phyloP scores from a whole-genome alignment of 2,888 invertebrate species.

The Mesorhabditis spiculigera region DNA sequence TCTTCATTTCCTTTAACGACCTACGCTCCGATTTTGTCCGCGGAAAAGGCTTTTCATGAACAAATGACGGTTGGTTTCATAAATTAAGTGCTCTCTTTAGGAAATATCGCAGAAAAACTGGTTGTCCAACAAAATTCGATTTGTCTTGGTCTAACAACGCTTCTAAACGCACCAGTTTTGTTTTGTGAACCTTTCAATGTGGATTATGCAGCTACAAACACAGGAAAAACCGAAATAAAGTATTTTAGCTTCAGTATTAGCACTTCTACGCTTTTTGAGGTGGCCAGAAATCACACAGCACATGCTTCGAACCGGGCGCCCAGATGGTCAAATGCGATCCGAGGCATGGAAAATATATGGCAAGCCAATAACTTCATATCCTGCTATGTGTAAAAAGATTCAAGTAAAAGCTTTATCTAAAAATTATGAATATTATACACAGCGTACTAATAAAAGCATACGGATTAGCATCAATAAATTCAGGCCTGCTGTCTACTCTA shows the following conservation, averaged over 20 bases:
- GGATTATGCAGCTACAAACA: no score
- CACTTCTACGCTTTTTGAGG: slow-evolving; percentile 11
- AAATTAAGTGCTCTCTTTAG: background rate
- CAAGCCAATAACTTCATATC: background rate
- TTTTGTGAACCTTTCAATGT: no score
- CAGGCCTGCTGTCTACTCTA: slow-evolving; percentile 61
- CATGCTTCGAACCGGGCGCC: slow-evolving; percentile 77
- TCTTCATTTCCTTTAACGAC: slow-evolving; percentile 82
- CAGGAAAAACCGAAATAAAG: no score
- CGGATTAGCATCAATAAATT: slow-evolving; percentile 27
- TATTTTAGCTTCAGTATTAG: no score
- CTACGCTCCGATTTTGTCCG: slow-evolving; percentile 54
- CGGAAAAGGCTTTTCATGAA: slow-evolving; percentile 53
- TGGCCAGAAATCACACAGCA: slow-evolving; percentile 83
- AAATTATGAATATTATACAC: no score
- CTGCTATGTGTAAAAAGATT: background rate
- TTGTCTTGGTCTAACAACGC: no score
- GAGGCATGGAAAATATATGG: slow-evolving; percentile 66
- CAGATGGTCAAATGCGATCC: slow-evolving; percentile 85
- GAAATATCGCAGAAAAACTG: background rate
- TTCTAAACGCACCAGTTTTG: no score
- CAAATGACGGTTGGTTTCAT: slow-evolving; percentile 36
- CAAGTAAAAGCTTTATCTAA: no score
- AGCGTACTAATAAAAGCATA: no score
- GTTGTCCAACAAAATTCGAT: no score